Conservation (phyloP, 1,140 invertebrate genomes). For the Drosophila auraria region DNA sequence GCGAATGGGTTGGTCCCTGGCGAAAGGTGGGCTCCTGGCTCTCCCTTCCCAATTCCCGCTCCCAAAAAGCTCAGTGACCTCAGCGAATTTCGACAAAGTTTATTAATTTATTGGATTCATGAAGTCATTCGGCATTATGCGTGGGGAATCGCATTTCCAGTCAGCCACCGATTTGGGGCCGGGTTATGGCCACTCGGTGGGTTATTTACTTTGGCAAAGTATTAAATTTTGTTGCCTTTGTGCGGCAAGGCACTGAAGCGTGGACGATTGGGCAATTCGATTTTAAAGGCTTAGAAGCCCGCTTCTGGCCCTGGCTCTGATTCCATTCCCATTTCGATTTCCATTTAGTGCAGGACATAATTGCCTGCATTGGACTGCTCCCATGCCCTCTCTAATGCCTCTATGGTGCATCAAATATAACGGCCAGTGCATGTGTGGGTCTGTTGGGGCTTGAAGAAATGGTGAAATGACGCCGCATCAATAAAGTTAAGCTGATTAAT, state of each 20-base stretch:
- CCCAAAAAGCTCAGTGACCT: slow-evolving; percentile 69
- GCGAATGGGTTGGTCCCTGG: slow-evolving; percentile 65
- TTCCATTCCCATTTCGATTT: slow-evolving; percentile 23
- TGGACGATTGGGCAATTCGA: slow-evolving; percentile 66
- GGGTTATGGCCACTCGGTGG: slow-evolving; percentile 27
- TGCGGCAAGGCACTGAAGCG: slow-evolving; percentile 20
- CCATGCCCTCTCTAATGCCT: not conserved
- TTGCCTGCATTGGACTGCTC: slow-evolving; percentile 9
- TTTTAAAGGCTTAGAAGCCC: slow-evolving; percentile 65
- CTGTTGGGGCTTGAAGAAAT: not conserved
- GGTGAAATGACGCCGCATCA: not conserved
- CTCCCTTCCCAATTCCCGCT: slow-evolving; percentile 7
- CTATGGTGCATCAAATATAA: slow-evolving; percentile 36
- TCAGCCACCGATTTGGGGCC: slow-evolving; percentile 48
- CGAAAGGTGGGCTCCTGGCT: slow-evolving; percentile 29
- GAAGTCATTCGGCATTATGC: slow-evolving; percentile 79
- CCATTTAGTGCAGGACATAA: slow-evolving; percentile 41
- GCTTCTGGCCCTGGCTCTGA: not conserved
- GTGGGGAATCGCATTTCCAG: slow-evolving; percentile 69
- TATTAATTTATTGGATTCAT: slow-evolving; percentile 83
- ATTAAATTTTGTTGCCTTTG: slow-evolving; percentile 71
- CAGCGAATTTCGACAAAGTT: slow-evolving; percentile 80
- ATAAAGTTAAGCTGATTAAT: slow-evolving; percentile 43
- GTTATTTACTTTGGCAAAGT: slow-evolving; percentile 68
- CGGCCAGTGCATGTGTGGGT: not conserved